phyloP scores from a whole-genome alignment of 2,888 invertebrate genomes.

The Sarcophaga rosellei region DNA sequence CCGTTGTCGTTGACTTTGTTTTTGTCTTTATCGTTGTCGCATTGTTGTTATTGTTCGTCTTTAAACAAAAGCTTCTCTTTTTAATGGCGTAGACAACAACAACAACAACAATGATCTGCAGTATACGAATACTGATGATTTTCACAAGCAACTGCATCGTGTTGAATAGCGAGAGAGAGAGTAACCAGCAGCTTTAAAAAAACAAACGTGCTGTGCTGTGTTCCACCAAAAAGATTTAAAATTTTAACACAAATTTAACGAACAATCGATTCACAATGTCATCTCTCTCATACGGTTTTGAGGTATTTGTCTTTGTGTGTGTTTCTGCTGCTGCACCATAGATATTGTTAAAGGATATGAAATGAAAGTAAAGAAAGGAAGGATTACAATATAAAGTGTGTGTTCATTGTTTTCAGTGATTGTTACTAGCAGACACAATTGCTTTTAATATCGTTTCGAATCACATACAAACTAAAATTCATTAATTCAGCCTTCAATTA shows the following conservation, averaged over 20 bases:
- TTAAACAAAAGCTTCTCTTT: neutral
- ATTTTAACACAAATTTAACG: neutral
- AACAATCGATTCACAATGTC: neutral
- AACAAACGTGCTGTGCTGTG: neutral
- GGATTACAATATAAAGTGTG: too few relatives aligned
- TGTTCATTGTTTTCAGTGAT: too few relatives aligned
- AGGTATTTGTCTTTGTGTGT: too few relatives aligned
- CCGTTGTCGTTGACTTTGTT: neutral
- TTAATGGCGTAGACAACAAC: neutral
- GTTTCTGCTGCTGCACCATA: neutral
- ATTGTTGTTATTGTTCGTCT: neutral
- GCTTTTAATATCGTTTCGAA: too few relatives aligned
- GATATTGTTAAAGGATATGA: too few relatives aligned
- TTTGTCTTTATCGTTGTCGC: neutral
- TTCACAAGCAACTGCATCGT: neutral
- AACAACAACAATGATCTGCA: neutral
- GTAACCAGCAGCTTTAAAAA: neutral
- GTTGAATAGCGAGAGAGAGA: neutral
- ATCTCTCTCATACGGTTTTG: neutral
- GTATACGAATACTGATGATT: neutral
- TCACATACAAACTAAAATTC: too few relatives aligned
- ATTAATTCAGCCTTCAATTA: too few relatives aligned
- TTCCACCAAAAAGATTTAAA: neutral
- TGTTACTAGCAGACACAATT: too few relatives aligned
- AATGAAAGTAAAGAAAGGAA: too few relatives aligned